phyloP scores from a whole-genome alignment of 2,797 vertebrate species.

The Rhinoraja longicauda region DNA sequence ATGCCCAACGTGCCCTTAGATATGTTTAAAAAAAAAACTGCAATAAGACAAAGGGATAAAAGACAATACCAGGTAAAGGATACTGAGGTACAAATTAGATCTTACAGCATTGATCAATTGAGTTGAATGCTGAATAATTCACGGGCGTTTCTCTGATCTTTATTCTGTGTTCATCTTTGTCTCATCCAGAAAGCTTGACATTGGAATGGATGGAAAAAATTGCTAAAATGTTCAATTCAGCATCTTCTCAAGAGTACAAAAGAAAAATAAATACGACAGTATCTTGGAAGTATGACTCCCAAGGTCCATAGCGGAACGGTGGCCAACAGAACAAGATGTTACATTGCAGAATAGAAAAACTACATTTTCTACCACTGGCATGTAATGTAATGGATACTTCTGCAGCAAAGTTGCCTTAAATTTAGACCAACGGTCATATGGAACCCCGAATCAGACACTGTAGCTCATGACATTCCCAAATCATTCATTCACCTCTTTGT shows the following conservation, averaged over 20 bases:
- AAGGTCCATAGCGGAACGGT: background rate
- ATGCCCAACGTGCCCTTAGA: background rate
- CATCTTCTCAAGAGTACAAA: background rate
- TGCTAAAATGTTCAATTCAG: background rate
- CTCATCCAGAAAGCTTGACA: background rate
- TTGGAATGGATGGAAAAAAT: background rate
- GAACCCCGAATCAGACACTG: background rate
- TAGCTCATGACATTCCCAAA: background rate
- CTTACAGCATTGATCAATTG: background rate
- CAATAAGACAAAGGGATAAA: background rate
- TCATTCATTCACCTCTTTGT: no score
- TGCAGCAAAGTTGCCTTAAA: background rate
- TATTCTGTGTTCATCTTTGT: background rate
- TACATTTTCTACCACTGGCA: background rate
- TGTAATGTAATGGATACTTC: no score
- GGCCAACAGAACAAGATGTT: background rate
- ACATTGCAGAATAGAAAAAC: background rate
- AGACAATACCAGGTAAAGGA: background rate
- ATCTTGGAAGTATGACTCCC: background rate
- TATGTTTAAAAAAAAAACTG: background rate
- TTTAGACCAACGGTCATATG: background rate
- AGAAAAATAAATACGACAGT: background rate
- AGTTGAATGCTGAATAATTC: background rate
- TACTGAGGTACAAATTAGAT: background rate
- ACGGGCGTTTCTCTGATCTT: background rate